Conservation (phyloP, 2,797 vertebrate genomes). For the Notolabrus celidotus region DNA sequence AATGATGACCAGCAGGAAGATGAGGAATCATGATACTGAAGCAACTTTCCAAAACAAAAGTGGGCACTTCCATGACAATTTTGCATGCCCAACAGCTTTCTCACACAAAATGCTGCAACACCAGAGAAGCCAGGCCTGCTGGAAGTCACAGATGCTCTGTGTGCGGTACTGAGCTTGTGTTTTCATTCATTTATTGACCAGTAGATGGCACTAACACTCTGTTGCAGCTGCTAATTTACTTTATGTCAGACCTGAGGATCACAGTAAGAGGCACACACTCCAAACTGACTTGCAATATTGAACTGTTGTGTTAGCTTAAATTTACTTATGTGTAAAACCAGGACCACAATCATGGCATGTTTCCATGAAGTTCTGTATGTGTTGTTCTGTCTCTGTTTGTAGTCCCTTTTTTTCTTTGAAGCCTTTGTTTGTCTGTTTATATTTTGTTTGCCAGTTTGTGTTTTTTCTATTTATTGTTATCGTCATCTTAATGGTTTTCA, state of each 20-base stretch:
- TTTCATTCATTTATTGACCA: constrained; percentile 33
- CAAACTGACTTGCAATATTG: constrained; percentile 13
- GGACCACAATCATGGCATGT: neutral
- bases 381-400: no score
- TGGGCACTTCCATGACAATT: neutral
- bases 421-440: neutral
- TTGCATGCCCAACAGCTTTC: constrained; percentile 6
- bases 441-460: neutral
- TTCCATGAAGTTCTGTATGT: neutral
- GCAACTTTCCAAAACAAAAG: neutral
- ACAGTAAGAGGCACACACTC: constrained; percentile 11
- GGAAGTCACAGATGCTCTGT: neutral
- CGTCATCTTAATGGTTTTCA: neutral
- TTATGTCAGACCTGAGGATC: neutral
- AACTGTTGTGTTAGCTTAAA: neutral
- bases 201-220: constrained; percentile 55
- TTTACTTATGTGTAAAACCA: neutral
- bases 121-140: constrained; percentile 1
- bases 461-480: neutral
- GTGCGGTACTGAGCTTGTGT: neutral
- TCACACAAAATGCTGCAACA: constrained; percentile 19
- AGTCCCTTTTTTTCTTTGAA: neutral
- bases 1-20: constrained; percentile 10
- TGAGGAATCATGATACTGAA: constrained; percentile 5
- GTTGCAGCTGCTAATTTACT: neutral